A percentile compares a stretch with the other conserved stretches of the same genome.
phyloP scores from a whole-genome alignment of 2,113 vertebrate genomes.

The Amblyopsis rosae region DNA sequence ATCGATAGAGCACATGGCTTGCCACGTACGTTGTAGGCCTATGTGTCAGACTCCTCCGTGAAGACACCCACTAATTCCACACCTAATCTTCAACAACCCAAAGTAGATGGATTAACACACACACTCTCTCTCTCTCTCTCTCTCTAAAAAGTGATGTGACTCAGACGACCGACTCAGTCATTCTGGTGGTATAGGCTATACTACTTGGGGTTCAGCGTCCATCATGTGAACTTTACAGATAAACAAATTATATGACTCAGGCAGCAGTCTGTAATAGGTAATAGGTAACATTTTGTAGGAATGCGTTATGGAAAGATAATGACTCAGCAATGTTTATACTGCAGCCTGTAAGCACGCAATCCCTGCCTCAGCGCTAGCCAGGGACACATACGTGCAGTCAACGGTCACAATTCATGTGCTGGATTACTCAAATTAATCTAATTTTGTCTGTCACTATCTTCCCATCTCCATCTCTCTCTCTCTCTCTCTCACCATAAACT shows the following conservation, averaged over 20 bases:
- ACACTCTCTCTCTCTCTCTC: conserved; percentile 15
- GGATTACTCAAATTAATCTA: too few species aligned
- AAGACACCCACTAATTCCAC: conserved; percentile 48
- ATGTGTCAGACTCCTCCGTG: conserved; percentile 59
- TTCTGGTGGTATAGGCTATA: conserved; percentile 21
- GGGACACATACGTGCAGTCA: neutral
- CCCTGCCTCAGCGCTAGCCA: neutral
- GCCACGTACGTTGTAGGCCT: neutral
- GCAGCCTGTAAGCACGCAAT: neutral
- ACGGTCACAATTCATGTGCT: neutral
- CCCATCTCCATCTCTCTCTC: too few species aligned
- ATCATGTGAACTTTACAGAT: conserved; percentile 32
- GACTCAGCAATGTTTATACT: conserved; percentile 4
- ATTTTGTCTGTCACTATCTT: too few species aligned
- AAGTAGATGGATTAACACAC: conserved; percentile 47
- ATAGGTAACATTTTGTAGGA: neutral
- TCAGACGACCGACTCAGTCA: neutral
- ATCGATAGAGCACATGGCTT: neutral
- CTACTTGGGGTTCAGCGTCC: conserved; percentile 21
- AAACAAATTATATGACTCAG: conserved; percentile 56
- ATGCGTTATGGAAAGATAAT: conserved; percentile 1
- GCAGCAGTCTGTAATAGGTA: neutral
- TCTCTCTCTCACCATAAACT: too few species aligned
- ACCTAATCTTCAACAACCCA: conserved; percentile 44
- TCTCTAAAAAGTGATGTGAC: conserved; percentile 9